Evolutionary conservation across 2,113 vertebrate species (phyloP).

Genomic region (Oplegnathus fasciatus): DNA sequence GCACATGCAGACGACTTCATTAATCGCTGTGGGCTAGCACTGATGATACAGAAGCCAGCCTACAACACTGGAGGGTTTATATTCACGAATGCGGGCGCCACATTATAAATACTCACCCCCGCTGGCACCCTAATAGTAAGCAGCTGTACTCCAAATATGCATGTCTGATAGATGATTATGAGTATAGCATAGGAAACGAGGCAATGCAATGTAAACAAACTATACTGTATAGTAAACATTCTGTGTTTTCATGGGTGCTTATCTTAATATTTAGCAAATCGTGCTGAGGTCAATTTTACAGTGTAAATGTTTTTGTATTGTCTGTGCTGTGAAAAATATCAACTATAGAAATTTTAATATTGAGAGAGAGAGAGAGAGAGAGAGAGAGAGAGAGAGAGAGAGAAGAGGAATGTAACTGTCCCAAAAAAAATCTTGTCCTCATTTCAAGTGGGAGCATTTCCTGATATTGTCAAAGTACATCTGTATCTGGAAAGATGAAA

Average conservation of each 20-base stretch:
- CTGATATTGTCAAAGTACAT: conserved; percentile 24
- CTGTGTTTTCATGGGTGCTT: conserved; percentile 6
- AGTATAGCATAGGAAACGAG: conserved; percentile 49
- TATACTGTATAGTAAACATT: conserved; percentile 30
- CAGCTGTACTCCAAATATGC: conserved; percentile 69
- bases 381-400: too few relatives aligned
- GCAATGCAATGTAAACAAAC: conserved; percentile 50
- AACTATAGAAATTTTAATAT: background rate
- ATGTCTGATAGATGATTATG: conserved; percentile 68
- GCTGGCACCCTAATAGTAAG: conserved; percentile 61
- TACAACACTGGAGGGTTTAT: conserved; percentile 63
- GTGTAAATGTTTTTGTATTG: conserved; percentile 32
- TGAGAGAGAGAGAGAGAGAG: too few relatives aligned
- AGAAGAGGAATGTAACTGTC: too few relatives aligned
- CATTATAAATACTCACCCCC: conserved; percentile 69
- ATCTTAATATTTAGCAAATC: conserved; percentile 39
- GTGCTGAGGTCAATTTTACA: background rate
- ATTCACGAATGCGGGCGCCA: conserved; percentile 46
- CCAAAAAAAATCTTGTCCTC: conserved; percentile 7
- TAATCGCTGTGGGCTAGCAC: conserved; percentile 72
- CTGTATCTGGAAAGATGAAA: conserved; percentile 17
- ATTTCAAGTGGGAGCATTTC: conserved; percentile 22
- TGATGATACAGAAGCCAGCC: conserved; percentile 65
- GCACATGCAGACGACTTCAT: conserved; percentile 76
- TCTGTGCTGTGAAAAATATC: conserved; percentile 12